Evolutionary conservation across 2,888 invertebrate species (phyloP).

Genomic region (Trichogramma dendrolimi): DNA sequence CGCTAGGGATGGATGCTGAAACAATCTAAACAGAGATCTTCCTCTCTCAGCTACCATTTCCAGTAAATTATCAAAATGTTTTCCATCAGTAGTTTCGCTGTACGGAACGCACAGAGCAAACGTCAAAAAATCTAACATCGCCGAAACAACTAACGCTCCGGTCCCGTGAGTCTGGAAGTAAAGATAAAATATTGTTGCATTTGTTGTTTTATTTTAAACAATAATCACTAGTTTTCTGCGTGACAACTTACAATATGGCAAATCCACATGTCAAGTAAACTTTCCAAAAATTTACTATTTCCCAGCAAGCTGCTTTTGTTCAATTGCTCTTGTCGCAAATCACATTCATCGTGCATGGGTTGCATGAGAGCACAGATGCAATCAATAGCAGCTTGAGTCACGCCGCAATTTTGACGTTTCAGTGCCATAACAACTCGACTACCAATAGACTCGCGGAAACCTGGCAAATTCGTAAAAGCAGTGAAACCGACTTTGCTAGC

Average conservation of each 20-base stretch:
- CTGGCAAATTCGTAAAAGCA: slow-evolving; percentile 84
- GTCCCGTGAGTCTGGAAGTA: slow-evolving; percentile 75
- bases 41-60: slow-evolving; percentile 93
- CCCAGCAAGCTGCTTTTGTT: slow-evolving; percentile 95
- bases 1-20: slow-evolving; percentile 94
- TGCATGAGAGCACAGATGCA: slow-evolving; percentile 97
- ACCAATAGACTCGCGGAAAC: slow-evolving; percentile 93
- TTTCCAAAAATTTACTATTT: slow-evolving; percentile 86
- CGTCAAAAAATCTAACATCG: slow-evolving; percentile 97
- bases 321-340: slow-evolving; percentile 93
- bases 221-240: slow-evolving; percentile 6
- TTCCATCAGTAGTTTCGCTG: slow-evolving; percentile 97
- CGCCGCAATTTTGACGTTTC: slow-evolving; percentile 80
- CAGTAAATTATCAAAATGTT: slow-evolving; percentile 87
- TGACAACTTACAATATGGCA: slow-evolving; percentile 76
- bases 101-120: slow-evolving; percentile 98
- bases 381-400: slow-evolving; percentile 94
- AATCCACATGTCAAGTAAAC: slow-evolving; percentile 90
- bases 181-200: not conserved
- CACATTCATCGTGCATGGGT: slow-evolving; percentile 96
- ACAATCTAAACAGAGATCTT: slow-evolving; percentile 84
- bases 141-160: slow-evolving; percentile 92
- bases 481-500: slow-evolving; percentile 98
- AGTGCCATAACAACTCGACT: slow-evolving; percentile 86
- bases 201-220: slow-evolving; percentile 8